Base-by-base conservation (phyloP, 2,797 vertebrate genomes). In the Chelidonichthys spinosus region DNA sequence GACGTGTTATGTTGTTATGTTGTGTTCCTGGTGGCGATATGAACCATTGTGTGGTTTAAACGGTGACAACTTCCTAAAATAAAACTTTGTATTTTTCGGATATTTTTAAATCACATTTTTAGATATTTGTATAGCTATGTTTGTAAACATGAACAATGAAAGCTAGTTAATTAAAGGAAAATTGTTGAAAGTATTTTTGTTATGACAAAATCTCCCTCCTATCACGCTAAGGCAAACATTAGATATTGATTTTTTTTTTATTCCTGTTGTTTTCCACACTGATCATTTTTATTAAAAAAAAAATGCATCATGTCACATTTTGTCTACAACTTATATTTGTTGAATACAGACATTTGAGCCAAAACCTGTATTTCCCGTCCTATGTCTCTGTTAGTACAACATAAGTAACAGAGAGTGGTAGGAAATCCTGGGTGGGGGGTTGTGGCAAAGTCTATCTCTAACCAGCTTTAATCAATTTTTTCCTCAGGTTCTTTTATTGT, bases 91-190 rank as follows among this genome's bases (percentile, higher is more conserved):
- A 5, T 2, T 39, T 59, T 2, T 53, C 1, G 18, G 17, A 14
- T 40, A 47, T 49, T 17, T 55, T 15, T 43, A 7, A 4, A 4
- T 18, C 40, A 2, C 32, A 47, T 14, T 36, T 14, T 2, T 40
- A 10, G 1, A 35, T 42, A 39, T 35, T 55, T 56, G 4, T 10
- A 10, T 36, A n/a, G 5, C 25, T 1, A 6, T 13, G 13, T 58
- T 67, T 66, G 58, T 68, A 68, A 72, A 55, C 33, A 55, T 33
- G 53, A n/a, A n/a, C n/a, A 42, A 37, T 50, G 6, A 7, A 36
- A 32, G n/a, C 3, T n/a, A 40, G 6, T 43, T 32, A 43, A n/a
- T 63, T 37, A 5, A 9, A 36, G 13, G 1, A 1, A 33, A 33
- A 46, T 47, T 15, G 1, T 52, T 39, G 6, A 39, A 39, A 39